Evolutionary conservation across 2,113 vertebrate genomes (phyloP), one percentile per base, ranked within the genome.

Genomic region (Corythornis cristatus): DNA sequence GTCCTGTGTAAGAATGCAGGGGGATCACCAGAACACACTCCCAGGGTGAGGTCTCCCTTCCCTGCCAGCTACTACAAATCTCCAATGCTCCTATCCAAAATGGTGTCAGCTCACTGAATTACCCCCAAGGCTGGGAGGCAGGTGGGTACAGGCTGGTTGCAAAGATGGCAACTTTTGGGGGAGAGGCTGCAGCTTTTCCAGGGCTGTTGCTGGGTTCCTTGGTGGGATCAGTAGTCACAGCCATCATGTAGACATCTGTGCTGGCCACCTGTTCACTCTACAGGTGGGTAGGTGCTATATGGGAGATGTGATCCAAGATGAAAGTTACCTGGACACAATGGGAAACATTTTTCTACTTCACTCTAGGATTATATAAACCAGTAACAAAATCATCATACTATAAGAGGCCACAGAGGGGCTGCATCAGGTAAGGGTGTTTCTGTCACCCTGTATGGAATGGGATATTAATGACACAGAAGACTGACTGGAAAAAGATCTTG

Each of bases 211-310:
- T 45, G 35, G 43, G 15, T 33, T 78, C 53, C 46, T 66, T 8
- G 25, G 43, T 35, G 35, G 45, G 28, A 6, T 17, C 18, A 40
- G 29, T 35, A 3, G 11, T 23, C 33, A 35, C 10, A 58, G 21
- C 5, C 5, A 2, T 42, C 40, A 14, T 0, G 0, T 0, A n/a
- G 18, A 2, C 9, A 14, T 17, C 28, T 4, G 3, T 23, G 1
- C 43, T 15, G 68, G 20, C 19, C 37, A 17, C 19, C 7, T 1
- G 0, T 13, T 60, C 25, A 11, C 23, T 11, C 3, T 2, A 18
- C 2, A 3, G 37, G 40, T 12, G 40, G 31, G 3, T 33, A 66
- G 46, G 58, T 12, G 28, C 12, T 48, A 5, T 3, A 28, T 1
- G 2, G 8, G 28, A 5, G 4, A 14, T 1, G 4, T 26, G 35